phyloP scores from a whole-genome alignment of 2,888 invertebrate genomes.

The Schrankia costaestrigalis region DNA sequence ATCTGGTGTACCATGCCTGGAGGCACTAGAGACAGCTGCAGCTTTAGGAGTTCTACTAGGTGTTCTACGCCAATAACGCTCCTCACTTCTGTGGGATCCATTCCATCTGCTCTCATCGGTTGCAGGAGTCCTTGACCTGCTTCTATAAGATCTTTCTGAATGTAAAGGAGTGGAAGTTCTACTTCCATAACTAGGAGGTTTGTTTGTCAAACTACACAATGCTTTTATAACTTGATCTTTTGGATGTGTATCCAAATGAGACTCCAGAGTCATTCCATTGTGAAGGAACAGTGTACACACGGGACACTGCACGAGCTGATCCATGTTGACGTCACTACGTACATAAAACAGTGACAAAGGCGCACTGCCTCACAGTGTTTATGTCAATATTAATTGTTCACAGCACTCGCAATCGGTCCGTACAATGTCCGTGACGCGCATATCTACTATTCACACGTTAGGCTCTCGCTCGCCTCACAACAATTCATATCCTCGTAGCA shows the following conservation, averaged over 20 bases:
- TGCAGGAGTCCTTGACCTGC: constrained; percentile 63
- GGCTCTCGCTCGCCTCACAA: constrained; percentile 57
- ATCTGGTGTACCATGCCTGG: constrained; percentile 59
- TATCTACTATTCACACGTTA: constrained; percentile 66
- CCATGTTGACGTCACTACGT: constrained; percentile 53
- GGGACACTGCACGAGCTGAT: constrained; percentile 84
- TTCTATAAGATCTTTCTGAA: constrained; percentile 67
- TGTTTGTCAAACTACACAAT: constrained; percentile 78
- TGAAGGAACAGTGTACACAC: constrained; percentile 92
- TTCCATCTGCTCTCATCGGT: constrained; percentile 63
- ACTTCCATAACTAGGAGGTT: constrained; percentile 60
- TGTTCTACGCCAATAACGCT: constrained; percentile 66
- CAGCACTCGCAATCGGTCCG: constrained; percentile 53
- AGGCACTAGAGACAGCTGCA: constrained; percentile 44
- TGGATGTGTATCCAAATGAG: constrained; percentile 91
- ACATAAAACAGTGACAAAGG: constrained; percentile 19
- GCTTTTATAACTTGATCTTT: constrained; percentile 94
- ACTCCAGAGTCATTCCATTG: constrained; percentile 90
- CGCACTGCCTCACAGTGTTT: constrained; percentile 26
- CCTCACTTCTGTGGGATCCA: constrained; percentile 50
- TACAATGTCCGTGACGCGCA: constrained; percentile 67
- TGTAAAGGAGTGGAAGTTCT: constrained; percentile 64
- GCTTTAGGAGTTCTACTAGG: constrained; percentile 59
- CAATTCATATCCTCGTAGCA: constrained; percentile 67
- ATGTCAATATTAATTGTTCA: constrained; percentile 43